phyloP scores from a whole-genome alignment of 2,113 vertebrate species.

The Chlamydotis undulata region DNA sequence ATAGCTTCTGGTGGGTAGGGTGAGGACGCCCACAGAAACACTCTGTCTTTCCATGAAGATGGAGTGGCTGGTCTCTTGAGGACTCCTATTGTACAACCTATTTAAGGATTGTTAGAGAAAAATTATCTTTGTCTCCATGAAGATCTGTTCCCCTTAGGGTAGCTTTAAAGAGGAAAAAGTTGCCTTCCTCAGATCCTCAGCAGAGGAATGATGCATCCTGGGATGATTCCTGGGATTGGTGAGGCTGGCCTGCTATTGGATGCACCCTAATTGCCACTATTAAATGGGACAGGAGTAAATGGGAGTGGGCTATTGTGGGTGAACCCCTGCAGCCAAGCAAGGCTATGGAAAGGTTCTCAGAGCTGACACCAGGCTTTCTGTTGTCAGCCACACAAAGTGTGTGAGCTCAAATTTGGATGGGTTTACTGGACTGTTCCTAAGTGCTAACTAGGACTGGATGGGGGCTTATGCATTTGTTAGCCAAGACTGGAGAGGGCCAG shows the following conservation, averaged over 20 bases:
- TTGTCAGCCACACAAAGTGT: neutral
- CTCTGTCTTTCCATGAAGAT: neutral
- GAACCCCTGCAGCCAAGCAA: neutral
- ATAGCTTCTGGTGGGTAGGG: neutral
- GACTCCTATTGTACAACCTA: neutral
- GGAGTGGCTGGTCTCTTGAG: neutral
- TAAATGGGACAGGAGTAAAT: neutral
- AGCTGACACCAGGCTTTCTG: neutral
- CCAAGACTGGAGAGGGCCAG: neutral
- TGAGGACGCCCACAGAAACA: neutral
- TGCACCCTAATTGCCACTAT: neutral
- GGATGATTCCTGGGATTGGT: neutral
- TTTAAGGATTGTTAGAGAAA: neutral
- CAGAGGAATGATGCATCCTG: neutral
- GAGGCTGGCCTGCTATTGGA: neutral
- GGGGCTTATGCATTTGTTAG: neutral
- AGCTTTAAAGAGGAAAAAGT: neutral
- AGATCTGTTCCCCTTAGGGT: neutral
- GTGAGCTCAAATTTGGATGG: neutral
- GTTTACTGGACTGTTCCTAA: neutral
- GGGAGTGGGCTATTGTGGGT: neutral
- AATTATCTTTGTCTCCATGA: neutral
- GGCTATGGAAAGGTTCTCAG: neutral
- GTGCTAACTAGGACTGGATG: neutral
- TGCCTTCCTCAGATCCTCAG: neutral